These are phyloP conservation scores for Nannospalax galili DNA, from an alignment of 2,113 vertebrate species.

Conservation along the genomic window DNA sequence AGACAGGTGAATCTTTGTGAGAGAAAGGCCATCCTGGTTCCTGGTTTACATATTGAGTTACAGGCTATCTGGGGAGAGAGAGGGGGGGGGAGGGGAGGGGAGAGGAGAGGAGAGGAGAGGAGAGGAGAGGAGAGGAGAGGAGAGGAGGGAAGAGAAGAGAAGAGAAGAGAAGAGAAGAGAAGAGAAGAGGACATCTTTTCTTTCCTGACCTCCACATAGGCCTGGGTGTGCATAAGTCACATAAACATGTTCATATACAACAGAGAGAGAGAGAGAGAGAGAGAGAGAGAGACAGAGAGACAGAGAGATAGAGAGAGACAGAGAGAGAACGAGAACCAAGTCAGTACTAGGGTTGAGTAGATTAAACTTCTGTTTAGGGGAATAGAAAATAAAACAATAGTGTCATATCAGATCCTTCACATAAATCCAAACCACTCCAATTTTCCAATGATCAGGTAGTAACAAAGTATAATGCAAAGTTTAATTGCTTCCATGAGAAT, in stretches of 20 bases:
- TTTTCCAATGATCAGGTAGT: background rate
- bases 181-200: background rate
- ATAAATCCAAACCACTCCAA: background rate
- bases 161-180: too few relatives aligned
- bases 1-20: too few relatives aligned
- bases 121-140: background rate
- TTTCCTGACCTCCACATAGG: background rate
- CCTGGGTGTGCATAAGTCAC: background rate
- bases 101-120: too few relatives aligned
- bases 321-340: too few relatives aligned
- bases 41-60: too few relatives aligned
- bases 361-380: background rate
- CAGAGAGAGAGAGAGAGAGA: background rate
- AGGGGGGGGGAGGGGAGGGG: too few relatives aligned
- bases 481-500: background rate
- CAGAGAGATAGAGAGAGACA: too few relatives aligned
- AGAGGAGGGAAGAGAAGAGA: too few relatives aligned
- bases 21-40: too few relatives aligned
- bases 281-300: too few relatives aligned
- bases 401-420: background rate
- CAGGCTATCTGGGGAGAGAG: too few relatives aligned
- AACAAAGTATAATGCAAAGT: background rate
- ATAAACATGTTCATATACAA: background rate
- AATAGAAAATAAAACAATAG: background rate
- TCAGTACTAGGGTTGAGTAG: background rate